Base-by-base conservation (phyloP, 2,113 vertebrate species). In the Ornithorhynchus anatinus region DNA sequence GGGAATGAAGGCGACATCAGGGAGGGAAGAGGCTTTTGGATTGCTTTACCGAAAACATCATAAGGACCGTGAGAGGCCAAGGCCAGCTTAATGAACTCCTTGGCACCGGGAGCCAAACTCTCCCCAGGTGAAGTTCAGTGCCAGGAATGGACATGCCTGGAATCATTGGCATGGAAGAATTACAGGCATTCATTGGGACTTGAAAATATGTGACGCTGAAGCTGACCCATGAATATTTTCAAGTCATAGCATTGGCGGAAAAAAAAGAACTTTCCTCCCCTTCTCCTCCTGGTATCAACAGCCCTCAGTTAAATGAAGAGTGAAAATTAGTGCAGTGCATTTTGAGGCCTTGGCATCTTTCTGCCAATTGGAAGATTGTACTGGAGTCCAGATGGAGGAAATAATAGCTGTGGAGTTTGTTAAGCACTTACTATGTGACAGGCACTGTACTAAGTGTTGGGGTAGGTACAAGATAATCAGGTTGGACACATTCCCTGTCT, bases 61-160 rank as follows among this genome's bases (percentile, higher is more conserved):
- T 64, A 77, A 72, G 84, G 37, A 25, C 56, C 48, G 52, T 77
- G 57, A 56, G 61, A 56, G 22, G 58, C 61, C 71, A 52, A 61
- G 25, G 69, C 59, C 74, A 60, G 48, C 38, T 29, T 75, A 81
- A 81, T 82, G 81, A 84, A 73, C 57, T 80, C 58, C 57, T 77
- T 85, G 80, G 86, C 83, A 81, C 40, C 0, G 1, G 5, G 29
- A 79, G 32, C 38, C 53, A 64, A 40, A 44, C 53, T 79, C 59
- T 52, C 45, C 7, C 57, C 44, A 35, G 7, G 1, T 56, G 78
- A 70, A 60, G 63, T 75, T 84, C 61, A 45, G 42, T 85, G 86
- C 83, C 78, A 84, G 73, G 32, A 77, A 85, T 68, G 67, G 72
- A 77, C 67, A 81, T 59, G 72, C 53, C 57, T 87, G 64, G 58